A percentile compares a stretch with the other conserved stretches of the same genome.
Evolutionary conservation across 2,797 vertebrate genomes (phyloP).

Genomic region (Limosa lapponica): DNA sequence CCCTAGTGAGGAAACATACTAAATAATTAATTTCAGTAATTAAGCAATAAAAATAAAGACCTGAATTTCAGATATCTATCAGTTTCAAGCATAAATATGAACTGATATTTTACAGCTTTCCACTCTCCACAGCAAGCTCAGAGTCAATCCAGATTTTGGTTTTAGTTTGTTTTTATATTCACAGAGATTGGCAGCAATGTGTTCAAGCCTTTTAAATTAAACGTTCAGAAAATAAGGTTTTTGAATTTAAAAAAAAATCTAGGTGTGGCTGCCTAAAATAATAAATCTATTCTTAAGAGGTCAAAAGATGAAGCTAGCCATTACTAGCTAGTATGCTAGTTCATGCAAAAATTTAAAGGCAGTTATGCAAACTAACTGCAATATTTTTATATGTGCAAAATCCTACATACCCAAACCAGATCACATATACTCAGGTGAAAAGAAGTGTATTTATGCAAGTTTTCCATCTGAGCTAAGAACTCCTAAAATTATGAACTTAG

Average conservation of each 20-base stretch:
- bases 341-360: background rate
- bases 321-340: background rate
- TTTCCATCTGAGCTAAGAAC: background rate
- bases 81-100: background rate
- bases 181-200: background rate
- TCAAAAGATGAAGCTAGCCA: background rate
- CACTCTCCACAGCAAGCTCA: background rate
- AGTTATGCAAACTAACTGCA: background rate
- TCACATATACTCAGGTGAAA: background rate
- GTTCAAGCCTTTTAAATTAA: background rate
- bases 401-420: background rate
- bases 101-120: background rate
- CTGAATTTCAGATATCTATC: background rate
- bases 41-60: background rate
- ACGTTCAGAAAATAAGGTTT: background rate
- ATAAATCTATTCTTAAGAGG: background rate
- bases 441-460: background rate
- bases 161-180: background rate
- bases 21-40: background rate
- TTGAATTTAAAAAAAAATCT: background rate
- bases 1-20: background rate
- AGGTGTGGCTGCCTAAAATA: background rate
- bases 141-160: background rate
- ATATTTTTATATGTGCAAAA: background rate
- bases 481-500: background rate